Conservation (phyloP, 2,797 vertebrate genomes). For the Anabas testudineus region DNA sequence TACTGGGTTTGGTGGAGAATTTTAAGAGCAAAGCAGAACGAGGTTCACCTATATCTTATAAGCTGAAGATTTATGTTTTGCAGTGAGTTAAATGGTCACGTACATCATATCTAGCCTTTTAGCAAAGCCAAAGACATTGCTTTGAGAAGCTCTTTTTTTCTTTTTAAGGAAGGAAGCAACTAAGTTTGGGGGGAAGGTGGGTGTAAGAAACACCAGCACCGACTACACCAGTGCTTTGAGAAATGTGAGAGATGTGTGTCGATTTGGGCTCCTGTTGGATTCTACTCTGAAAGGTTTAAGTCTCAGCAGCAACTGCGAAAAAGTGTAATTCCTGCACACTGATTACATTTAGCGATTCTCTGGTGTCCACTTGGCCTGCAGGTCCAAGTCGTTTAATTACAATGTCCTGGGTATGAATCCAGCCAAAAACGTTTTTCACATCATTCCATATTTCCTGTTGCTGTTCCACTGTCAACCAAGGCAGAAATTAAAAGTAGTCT, state of each 20-base stretch:
- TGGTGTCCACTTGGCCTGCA: slow-evolving; percentile 3
- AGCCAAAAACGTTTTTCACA: slow-evolving; percentile 6
- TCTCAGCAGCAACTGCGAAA: slow-evolving; percentile 10
- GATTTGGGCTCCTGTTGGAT: neutral
- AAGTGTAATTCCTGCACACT: slow-evolving; percentile 10
- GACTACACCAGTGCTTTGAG: neutral
- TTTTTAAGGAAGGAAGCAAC: slow-evolving; percentile 28
- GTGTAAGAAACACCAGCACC: slow-evolving; percentile 19
- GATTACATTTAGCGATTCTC: slow-evolving; percentile 11
- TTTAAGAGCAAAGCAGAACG: slow-evolving; percentile 6
- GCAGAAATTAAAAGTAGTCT: neutral
- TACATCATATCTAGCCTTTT: slow-evolving; percentile 13
- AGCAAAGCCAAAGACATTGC: slow-evolving; percentile 2
- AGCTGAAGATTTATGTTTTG: neutral
- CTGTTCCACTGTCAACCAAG: neutral
- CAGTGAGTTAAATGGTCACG: slow-evolving; percentile 1
- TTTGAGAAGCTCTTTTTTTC: slow-evolving; percentile 5
- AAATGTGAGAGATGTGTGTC: neutral
- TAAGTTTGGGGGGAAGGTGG: slow-evolving; percentile 22
- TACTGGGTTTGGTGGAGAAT: neutral
- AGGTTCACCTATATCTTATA: neutral
- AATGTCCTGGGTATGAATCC: slow-evolving; percentile 18
- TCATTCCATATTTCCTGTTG: slow-evolving; percentile 11
- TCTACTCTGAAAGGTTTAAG: slow-evolving; percentile 10
- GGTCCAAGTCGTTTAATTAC: slow-evolving; percentile 33